phyloP scores from a whole-genome alignment of 53 echinoderm and acorn worm genomes.

The Stichopus horrens region DNA sequence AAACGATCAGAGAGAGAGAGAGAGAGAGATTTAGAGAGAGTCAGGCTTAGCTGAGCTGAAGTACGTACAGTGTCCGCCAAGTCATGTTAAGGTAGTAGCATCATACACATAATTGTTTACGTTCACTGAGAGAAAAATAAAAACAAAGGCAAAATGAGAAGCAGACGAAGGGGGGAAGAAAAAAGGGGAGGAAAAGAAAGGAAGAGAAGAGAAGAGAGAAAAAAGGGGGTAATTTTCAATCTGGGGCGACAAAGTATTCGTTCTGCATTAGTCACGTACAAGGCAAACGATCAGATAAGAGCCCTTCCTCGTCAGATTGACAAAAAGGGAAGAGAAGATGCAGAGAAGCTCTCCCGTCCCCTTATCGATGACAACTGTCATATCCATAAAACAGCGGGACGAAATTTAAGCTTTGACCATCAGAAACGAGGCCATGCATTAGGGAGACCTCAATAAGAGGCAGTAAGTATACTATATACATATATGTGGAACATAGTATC shows the following conservation, averaged over 20 bases:
- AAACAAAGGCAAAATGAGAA: not conserved
- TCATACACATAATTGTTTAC: not conserved
- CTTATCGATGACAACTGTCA: not conserved
- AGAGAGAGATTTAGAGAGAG: too few species aligned
- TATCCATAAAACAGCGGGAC: not conserved
- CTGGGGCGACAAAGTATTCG: not conserved
- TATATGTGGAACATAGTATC: too few species aligned
- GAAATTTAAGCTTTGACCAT: constrained; percentile 1
- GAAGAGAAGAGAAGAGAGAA: not conserved
- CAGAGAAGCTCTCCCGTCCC: not conserved
- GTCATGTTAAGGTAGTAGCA: too few species aligned
- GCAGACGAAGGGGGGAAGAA: not conserved
- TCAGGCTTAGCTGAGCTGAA: too few species aligned
- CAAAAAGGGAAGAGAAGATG: not conserved
- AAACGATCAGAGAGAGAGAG: too few species aligned
- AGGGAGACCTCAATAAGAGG: not conserved
- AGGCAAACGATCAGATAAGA: constrained; percentile 5
- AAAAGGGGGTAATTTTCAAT: not conserved
- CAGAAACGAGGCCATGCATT: not conserved
- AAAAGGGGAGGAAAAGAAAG: not conserved
- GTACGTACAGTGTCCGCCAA: too few species aligned
- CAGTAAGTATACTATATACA: too few species aligned
- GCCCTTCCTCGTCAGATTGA: not conserved
- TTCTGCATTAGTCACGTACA: not conserved
- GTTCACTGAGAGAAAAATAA: not conserved